Evolutionary conservation across 2,797 vertebrate genomes (phyloP).

Genomic region (Syngnathus acus): DNA sequence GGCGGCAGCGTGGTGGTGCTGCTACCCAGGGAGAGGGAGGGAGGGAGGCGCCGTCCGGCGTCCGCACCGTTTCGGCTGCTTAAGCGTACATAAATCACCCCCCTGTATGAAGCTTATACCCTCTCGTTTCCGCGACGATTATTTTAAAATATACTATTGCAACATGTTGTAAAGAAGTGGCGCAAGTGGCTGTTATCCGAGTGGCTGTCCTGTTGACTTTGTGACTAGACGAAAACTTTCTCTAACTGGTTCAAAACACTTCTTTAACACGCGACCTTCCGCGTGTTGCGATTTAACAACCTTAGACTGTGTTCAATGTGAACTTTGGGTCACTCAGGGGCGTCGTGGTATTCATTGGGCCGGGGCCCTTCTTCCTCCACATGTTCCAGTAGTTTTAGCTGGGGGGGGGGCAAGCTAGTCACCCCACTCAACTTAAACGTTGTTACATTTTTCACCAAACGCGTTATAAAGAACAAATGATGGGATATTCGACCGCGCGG

Average conservation of each 20-base stretch:
- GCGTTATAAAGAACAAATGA: background rate
- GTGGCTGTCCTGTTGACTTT: slow-evolving; percentile 19
- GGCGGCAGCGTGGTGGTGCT: background rate
- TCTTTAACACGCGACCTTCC: background rate
- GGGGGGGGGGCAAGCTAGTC: slow-evolving; percentile 43
- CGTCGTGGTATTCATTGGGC: background rate
- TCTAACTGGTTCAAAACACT: slow-evolving; percentile 6
- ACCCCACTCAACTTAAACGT: background rate
- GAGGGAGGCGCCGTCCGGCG: slow-evolving; percentile 43
- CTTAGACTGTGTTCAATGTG: accelerated
- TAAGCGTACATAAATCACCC: background rate
- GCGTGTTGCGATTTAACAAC: background rate
- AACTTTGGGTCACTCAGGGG: accelerated
- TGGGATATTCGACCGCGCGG: background rate
- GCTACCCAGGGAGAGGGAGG: slow-evolving; percentile 9
- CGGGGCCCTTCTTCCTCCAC: slow-evolving; percentile 44
- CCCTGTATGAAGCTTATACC: background rate
- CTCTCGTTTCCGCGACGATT: background rate
- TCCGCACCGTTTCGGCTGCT: slow-evolving; percentile 9
- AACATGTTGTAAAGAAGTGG: background rate
- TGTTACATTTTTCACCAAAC: background rate
- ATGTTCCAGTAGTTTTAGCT: slow-evolving; percentile 51
- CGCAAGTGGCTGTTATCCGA: background rate
- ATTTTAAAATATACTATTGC: background rate
- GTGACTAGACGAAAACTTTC: slow-evolving; percentile 53